Conservation (phyloP, 64 coral and sea anemone species). For the Astreopora myriophthalma region DNA sequence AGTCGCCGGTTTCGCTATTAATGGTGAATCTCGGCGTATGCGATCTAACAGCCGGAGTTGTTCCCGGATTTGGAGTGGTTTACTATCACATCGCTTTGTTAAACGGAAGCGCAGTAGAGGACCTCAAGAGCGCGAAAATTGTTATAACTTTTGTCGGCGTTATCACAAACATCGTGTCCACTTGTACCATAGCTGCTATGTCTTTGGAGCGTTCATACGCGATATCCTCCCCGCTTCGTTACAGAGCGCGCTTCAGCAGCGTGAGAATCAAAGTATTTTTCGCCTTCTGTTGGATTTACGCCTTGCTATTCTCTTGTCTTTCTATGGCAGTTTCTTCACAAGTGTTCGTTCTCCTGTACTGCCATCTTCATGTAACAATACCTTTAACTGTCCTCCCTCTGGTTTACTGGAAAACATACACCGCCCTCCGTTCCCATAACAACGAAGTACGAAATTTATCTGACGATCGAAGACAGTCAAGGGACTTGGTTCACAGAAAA, state of each 20-base stretch:
- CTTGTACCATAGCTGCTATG: not conserved
- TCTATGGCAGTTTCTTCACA: not conserved
- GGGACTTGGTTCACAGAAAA: not conserved
- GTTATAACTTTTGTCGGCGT: not conserved
- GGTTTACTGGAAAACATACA: conserved; percentile 35
- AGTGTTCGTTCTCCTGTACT: not conserved
- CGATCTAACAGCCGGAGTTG: not conserved
- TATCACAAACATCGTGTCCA: not conserved
- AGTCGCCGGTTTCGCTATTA: not conserved
- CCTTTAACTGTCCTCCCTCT: not conserved
- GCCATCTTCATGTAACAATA: not conserved
- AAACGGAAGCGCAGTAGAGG: not conserved
- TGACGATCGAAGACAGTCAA: not conserved
- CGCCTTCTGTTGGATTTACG: not conserved
- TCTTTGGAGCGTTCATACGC: not conserved
- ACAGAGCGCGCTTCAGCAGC: not conserved
- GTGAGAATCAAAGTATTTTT: not conserved
- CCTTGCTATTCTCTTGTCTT: not conserved
- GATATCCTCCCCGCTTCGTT: not conserved
- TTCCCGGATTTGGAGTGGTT: not conserved
- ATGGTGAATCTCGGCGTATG: not conserved
- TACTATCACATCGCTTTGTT: not conserved
- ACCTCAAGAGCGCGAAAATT: not conserved
- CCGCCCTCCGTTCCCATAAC: not conserved
- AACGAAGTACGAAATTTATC: not conserved